These are phyloP conservation scores for Mycalesis mineus DNA, from an alignment of 2,888 invertebrate genomes.

Conservation along the genomic window DNA sequence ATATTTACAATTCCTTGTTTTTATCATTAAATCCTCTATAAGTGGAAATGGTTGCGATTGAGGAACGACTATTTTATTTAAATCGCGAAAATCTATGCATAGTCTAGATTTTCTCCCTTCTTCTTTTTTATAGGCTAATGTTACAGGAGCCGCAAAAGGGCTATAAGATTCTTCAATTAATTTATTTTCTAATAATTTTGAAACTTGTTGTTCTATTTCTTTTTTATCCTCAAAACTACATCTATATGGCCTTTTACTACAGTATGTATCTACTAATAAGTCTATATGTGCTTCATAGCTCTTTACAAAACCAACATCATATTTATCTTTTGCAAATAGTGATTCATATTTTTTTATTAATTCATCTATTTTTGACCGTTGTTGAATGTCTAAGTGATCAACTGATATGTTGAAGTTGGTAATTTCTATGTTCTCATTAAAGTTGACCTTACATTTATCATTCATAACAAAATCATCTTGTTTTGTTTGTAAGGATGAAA, in stretches of 20 bases:
- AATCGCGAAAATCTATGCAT: conserved; percentile 39
- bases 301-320: conserved; percentile 25
- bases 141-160: conserved; percentile 32
- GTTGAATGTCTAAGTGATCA: neutral
- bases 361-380: neutral
- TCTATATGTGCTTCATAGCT: conserved; percentile 30
- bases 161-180: conserved; percentile 34
- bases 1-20: conserved; percentile 41
- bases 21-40: conserved; percentile 41
- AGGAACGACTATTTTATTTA: conserved; percentile 40
- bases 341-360: neutral
- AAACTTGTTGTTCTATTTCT: conserved; percentile 31
- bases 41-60: conserved; percentile 43
- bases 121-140: conserved; percentile 24
- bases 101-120: conserved; percentile 33
- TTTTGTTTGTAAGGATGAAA: too few relatives aligned
- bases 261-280: conserved; percentile 29
- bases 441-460: neutral
- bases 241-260: conserved; percentile 30
- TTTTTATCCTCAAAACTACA: conserved; percentile 30
- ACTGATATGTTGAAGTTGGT: neutral
- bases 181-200: conserved; percentile 26
- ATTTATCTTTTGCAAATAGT: conserved; percentile 28
- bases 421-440: neutral
- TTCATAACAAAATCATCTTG: neutral